phyloP scores from a whole-genome alignment of 2,113 vertebrate genomes.

The Fulica atra region DNA sequence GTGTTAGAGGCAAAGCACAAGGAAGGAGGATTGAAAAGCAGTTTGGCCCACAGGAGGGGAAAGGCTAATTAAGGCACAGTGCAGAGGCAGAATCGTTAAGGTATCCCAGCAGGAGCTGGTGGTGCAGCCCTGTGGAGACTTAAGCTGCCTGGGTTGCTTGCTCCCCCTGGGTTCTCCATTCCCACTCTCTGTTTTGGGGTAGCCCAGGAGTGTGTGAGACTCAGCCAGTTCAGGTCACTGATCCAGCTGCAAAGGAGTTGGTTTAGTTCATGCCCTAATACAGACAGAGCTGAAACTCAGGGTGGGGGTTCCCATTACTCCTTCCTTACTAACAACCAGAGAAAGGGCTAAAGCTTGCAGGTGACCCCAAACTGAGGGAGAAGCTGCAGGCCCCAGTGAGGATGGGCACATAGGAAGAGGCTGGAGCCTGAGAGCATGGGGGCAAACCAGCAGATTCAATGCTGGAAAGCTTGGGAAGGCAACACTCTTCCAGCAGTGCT shows the following conservation, averaged over 20 bases:
- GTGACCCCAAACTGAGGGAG: background rate
- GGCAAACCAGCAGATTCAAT: background rate
- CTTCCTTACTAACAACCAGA: background rate
- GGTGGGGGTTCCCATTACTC: background rate
- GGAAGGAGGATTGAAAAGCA: conserved; percentile 39
- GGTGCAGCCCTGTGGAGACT: background rate
- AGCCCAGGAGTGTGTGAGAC: background rate
- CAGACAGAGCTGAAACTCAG: background rate
- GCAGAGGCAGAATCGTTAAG: conserved; percentile 43
- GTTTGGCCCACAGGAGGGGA: conserved; percentile 62
- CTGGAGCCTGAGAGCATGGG: background rate
- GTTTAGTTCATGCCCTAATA: background rate
- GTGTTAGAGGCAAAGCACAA: conserved; percentile 12
- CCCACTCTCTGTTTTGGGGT: background rate
- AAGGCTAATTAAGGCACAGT: conserved; percentile 53
- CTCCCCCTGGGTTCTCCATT: background rate
- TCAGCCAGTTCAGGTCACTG: background rate
- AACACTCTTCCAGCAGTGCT: background rate
- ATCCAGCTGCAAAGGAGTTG: background rate
- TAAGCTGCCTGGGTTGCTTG: background rate
- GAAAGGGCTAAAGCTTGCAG: background rate
- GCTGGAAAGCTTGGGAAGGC: background rate
- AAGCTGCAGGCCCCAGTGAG: background rate
- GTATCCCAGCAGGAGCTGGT: conserved; percentile 24
- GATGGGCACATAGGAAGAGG: background rate